These are phyloP conservation scores for Numenius arquata DNA, from an alignment of 2,113 vertebrate genomes.

Conservation along the genomic window DNA sequence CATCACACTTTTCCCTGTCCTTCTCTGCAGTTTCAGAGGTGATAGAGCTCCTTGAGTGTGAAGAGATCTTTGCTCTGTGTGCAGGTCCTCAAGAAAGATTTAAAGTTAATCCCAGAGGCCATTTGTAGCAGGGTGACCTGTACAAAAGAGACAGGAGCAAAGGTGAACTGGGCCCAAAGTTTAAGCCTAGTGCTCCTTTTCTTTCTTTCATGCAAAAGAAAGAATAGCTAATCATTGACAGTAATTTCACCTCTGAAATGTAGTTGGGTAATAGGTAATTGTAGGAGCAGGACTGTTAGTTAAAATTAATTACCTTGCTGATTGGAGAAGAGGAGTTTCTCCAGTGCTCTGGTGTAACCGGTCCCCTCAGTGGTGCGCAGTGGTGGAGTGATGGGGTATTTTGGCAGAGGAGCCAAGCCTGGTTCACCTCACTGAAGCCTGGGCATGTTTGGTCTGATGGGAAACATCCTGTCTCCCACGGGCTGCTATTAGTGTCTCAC, in stretches of 20 bases:
- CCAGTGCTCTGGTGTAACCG: fast-evolving
- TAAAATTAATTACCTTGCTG: neutral
- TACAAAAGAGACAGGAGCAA: neutral
- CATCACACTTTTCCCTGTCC: neutral
- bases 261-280: neutral
- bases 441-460: neutral
- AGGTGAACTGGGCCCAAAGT: neutral
- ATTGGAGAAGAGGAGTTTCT: neutral
- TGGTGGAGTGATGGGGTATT: neutral
- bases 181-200: neutral
- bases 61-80: neutral
- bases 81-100: neutral
- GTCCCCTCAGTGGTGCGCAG: fast-evolving
- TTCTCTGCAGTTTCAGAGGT: neutral
- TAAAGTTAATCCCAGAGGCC: neutral
- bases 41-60: neutral
- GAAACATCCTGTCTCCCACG: neutral
- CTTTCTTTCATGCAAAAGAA: neutral
- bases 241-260: neutral
- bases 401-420: neutral
- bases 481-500: fast-evolving
- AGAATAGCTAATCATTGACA: neutral
- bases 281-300: neutral
- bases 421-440: neutral
- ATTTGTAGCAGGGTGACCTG: neutral